Evolutionary conservation across 1,140 invertebrate species (phyloP).

Genomic region (Drosophila pandora): DNA sequence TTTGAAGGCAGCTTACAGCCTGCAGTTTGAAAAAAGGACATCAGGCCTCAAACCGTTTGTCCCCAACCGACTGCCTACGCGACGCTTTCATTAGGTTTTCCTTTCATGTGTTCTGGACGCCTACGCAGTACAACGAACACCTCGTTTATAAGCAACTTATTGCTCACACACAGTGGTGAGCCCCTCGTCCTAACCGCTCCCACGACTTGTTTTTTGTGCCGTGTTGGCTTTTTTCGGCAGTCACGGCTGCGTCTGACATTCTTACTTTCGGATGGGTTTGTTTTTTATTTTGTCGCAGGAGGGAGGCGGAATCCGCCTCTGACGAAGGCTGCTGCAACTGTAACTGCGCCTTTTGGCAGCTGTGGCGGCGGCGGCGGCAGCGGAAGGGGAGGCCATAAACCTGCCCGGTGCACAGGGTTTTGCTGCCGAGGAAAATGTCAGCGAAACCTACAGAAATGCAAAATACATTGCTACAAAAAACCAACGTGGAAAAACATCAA

Average conservation of each 20-base stretch:
- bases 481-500: slow-evolving; percentile 35
- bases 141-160: slow-evolving; percentile 33
- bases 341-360: slow-evolving; percentile 26
- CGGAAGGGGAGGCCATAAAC: slow-evolving; percentile 40
- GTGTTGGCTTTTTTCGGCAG: slow-evolving; percentile 23
- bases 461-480: slow-evolving; percentile 46
- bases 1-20: neutral
- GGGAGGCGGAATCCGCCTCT: slow-evolving; percentile 12
- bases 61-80: slow-evolving; percentile 1
- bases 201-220: slow-evolving; percentile 6
- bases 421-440: slow-evolving; percentile 16
- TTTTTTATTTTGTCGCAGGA: neutral
- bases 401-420: slow-evolving; percentile 37
- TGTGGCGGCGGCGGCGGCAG: neutral
- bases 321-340: slow-evolving; percentile 26
- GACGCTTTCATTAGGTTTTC: slow-evolving; percentile 39
- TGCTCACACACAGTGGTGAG: slow-evolving; percentile 36
- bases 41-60: slow-evolving; percentile 21
- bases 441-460: slow-evolving; percentile 48
- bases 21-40: neutral
- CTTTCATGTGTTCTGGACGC: neutral
- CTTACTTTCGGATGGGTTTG: slow-evolving; percentile 5
- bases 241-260: slow-evolving; percentile 40
- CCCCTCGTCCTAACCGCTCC: slow-evolving; percentile 5
- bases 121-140: slow-evolving; percentile 12